Conservation (phyloP, 2,113 vertebrate genomes). For the Struthidea cinerea region DNA sequence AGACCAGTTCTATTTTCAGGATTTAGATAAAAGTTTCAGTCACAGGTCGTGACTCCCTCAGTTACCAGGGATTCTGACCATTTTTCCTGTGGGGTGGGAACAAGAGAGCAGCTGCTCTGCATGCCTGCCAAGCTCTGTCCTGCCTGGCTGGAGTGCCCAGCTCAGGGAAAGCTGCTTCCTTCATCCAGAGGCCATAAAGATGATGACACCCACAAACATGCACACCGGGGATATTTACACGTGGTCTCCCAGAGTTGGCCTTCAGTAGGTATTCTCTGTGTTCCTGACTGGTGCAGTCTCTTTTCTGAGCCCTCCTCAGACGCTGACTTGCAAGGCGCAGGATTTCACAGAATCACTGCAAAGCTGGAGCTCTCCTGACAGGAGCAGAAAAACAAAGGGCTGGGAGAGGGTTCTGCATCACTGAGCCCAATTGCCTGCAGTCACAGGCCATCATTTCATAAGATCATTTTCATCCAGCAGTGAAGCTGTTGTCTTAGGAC, state of each 20-base stretch:
- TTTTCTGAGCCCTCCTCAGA: background rate
- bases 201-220: background rate
- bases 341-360: background rate
- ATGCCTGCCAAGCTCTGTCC: background rate
- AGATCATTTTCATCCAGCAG: background rate
- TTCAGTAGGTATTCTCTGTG: background rate
- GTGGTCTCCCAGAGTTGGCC: background rate
- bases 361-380: background rate
- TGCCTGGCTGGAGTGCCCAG: background rate
- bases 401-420: background rate
- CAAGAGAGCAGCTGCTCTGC: background rate
- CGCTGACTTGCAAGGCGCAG: background rate
- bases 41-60: background rate
- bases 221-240: background rate
- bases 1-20: slow-evolving; percentile 1
- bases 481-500: background rate
- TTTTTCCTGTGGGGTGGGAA: background rate
- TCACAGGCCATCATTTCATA: background rate
- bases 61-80: background rate
- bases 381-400: background rate
- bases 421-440: background rate
- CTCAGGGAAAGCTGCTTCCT: background rate
- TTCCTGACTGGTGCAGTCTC: background rate
- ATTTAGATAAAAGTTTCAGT: background rate
- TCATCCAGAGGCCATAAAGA: background rate